Percentiles rank a stretch among this genome's conserved stretches.
Evolutionary conservation across 2,797 vertebrate species (phyloP).

Genomic region (Hoplostethus atlanticus): DNA sequence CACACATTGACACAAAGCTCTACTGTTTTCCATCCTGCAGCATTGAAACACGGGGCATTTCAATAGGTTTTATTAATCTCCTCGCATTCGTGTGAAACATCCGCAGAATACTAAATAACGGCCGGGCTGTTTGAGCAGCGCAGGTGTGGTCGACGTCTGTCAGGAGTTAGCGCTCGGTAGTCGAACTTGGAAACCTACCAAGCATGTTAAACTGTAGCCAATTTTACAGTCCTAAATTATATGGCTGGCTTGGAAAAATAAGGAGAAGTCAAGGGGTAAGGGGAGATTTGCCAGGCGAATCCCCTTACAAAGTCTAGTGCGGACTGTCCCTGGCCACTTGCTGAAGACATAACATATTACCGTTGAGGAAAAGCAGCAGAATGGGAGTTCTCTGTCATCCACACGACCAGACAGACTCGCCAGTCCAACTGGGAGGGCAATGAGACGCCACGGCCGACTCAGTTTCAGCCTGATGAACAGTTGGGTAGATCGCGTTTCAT

Average conservation of each 20-base stretch:
- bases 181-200: conserved; percentile 75
- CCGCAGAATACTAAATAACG: conserved; percentile 64
- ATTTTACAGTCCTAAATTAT: conserved; percentile 75
- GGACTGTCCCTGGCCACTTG: conserved; percentile 62
- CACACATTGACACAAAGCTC: conserved; percentile 62
- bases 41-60: conserved; percentile 35
- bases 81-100: conserved; percentile 60
- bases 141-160: conserved; percentile 78
- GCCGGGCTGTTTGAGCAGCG: conserved; percentile 42
- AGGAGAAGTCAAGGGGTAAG: conserved; percentile 63
- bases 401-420: conserved; percentile 12
- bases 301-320: conserved; percentile 30
- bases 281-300: conserved; percentile 60
- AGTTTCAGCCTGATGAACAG: conserved; percentile 33
- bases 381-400: conserved; percentile 38
- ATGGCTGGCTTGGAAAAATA: conserved; percentile 70
- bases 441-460: conserved; percentile 22
- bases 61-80: conserved; percentile 62
- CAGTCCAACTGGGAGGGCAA: conserved; percentile 39
- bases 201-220: conserved; percentile 75
- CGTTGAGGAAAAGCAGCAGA: conserved; percentile 56
- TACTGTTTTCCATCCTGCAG: conserved; percentile 54
- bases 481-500: conserved; percentile 39
- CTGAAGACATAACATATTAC: conserved; percentile 72
- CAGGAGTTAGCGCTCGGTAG: conserved; percentile 53